Evolutionary conservation across 2,797 vertebrate genomes (phyloP), one percentile per base, ranked within the genome.

Genomic region (Lemur catta): DNA sequence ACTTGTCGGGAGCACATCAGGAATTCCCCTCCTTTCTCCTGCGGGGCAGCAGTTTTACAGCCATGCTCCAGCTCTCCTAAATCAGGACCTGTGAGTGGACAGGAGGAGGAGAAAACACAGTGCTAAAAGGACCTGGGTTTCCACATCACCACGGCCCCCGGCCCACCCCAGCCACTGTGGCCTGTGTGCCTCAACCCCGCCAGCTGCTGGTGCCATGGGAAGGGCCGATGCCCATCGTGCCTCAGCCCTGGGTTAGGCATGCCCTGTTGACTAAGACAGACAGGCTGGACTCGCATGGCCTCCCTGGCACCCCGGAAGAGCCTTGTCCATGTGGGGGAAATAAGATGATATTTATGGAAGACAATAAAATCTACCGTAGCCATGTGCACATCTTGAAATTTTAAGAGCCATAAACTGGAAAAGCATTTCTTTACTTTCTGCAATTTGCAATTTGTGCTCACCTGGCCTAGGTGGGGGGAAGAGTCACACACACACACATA

Each of bases 281-380:
- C 41, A 97, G 84, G 84, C 80, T 18, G 30, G 63, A 93, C 91
- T 97, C 96, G 94, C 46, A 6, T 71, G 79, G 91, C 94, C 90
- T 96, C 92, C 93, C 78, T 82, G 97, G 74, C 93, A 91, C 71
- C 96, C 88, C 89, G 38, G 72, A 89, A 26, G 59, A 97, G 95
- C 87, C 38, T 82, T 71, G 91, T 67, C 41, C 41, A n/a, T 69
- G 94, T 94, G 41, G 20, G 35, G 79, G 55, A 97, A 97, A 82
- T 30, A 87, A 97, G 85, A 41, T 35, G 81, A 92, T 95, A 86
- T 91, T 95, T 95, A 96, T 96, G 55, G 75, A 96, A 97, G 97
- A 97, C 57, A 52, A 75, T 52, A 84, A 43, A 76, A 46, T 67
- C 52, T 67, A 26, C 14, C 87, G 48, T 22, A 93, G 22, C 38